Conservation (phyloP, 1,140 invertebrate species). For the Drosophila grimshawi region DNA sequence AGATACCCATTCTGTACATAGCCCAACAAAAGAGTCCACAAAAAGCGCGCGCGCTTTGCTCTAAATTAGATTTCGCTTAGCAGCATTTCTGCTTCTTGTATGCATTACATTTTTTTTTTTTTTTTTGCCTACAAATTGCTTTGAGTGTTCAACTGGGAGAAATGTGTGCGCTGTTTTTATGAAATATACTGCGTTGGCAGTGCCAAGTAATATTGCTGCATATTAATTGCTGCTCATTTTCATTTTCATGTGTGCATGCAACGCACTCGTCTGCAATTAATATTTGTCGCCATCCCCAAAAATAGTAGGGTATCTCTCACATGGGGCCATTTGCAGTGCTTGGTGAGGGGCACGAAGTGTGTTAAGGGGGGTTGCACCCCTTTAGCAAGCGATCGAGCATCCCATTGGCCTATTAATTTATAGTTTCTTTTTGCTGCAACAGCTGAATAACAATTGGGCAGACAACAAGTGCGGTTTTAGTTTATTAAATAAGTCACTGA, state of each 20-base stretch:
- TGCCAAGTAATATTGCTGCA: slow-evolving; percentile 47
- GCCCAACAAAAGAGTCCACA: slow-evolving; percentile 24
- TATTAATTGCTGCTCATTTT: slow-evolving; percentile 80
- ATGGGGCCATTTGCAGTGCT: too few species aligned
- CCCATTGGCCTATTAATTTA: slow-evolving; percentile 43
- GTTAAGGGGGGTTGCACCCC: background rate
- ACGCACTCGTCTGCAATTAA: slow-evolving; percentile 78
- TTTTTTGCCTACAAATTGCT: slow-evolving; percentile 53
- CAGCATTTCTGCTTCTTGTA: background rate
- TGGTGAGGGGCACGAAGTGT: too few species aligned
- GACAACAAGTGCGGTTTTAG: slow-evolving; percentile 19
- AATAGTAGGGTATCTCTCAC: slow-evolving; percentile 18
- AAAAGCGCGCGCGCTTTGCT: slow-evolving; percentile 45
- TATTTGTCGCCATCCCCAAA: slow-evolving; percentile 65
- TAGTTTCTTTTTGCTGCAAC: slow-evolving; percentile 48
- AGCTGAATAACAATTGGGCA: slow-evolving; percentile 37
- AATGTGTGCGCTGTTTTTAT: background rate
- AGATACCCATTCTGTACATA: background rate
- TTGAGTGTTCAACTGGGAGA: slow-evolving; percentile 47
- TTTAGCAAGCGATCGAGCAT: background rate
- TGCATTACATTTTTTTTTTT: slow-evolving; percentile 10
- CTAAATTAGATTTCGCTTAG: slow-evolving; percentile 80
- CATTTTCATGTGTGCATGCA: slow-evolving; percentile 40
- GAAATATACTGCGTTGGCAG: background rate
- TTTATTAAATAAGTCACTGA: background rate